These are phyloP conservation scores for Argyrosomus regius DNA, from an alignment of 2,797 vertebrate species.

Conservation along the genomic window DNA sequence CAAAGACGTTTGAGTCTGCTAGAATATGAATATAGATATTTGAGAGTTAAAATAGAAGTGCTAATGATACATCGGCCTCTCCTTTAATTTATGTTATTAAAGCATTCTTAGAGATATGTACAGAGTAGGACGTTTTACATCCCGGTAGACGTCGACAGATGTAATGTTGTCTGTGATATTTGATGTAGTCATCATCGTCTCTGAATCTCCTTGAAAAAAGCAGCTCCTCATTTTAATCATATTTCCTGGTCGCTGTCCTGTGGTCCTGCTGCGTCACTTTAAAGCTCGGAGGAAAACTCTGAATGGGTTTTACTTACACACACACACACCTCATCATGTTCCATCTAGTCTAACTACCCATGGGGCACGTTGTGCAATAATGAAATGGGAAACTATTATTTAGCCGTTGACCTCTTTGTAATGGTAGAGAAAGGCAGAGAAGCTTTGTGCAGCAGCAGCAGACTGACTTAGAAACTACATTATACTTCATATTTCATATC, in stretches of 20 bases:
- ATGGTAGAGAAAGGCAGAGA: background rate
- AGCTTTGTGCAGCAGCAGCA: background rate
- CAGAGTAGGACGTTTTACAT: background rate
- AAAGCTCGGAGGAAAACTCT: slow-evolving; percentile 14
- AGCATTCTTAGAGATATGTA: background rate
- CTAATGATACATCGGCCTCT: no score
- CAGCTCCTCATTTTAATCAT: slow-evolving; percentile 50
- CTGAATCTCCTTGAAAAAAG: background rate
- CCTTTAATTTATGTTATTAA: background rate
- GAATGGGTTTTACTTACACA: slow-evolving; percentile 15
- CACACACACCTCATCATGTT: background rate
- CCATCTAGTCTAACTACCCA: background rate
- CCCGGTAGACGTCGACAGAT: no score
- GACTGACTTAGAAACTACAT: background rate
- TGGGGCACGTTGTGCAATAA: background rate
- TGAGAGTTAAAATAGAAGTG: no score
- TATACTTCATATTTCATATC: background rate
- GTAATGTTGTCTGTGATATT: background rate
- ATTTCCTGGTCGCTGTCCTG: slow-evolving; percentile 21
- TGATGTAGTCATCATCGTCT: background rate
- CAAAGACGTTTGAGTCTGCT: no score
- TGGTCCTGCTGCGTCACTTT: slow-evolving; percentile 33
- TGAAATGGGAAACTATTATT: slow-evolving; percentile 21
- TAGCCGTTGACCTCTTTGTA: slow-evolving; percentile 11
- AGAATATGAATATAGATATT: no score